Base-by-base conservation (phyloP, 2,113 vertebrate species). In the Leptodactylus fuscus region DNA sequence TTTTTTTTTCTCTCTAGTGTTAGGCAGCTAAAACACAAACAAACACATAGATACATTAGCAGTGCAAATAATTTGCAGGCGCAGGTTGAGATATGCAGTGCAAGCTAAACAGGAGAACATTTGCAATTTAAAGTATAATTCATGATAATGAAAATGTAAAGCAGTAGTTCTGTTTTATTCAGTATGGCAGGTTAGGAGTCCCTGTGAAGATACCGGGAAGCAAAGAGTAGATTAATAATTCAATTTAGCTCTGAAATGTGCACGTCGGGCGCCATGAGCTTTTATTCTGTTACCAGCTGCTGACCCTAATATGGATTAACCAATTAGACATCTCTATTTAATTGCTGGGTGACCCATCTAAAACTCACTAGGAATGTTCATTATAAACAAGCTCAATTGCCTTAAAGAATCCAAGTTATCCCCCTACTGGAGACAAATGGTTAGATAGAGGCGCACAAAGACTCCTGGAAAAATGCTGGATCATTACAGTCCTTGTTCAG, bases 91-190 rank as follows among this genome's bases (percentile, higher is more conserved):
- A 90, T 90, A 87, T 22, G 73, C 77, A 41, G n/a, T 81, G 89
- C 6, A 71, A 89, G 87, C 87, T 91, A 93, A 93, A 91, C 48
- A 89, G 91, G 89, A 91, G 91, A 88, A 82, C 94, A 97, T 98
- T 98, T 97, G 95, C 96, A 98, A 97, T 99, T 97, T 97, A 98
- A 98, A 98, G 95, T 92, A 96, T 92, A 94, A 95, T 95, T 96
- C 94, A 94, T 95, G 95, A 96, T 97, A 97, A 99, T 99, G 96
- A 97, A 99, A 98, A 97, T 97, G 96, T 98, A 97, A 97, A 97
- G 96, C 91, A 94, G 94, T 97, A 92, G 90, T 98, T 97, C 96
- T 96, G 94, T 95, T 97, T 98, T 96, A 97, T 98, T 98, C 91
- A 89, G 93, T 95, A 92, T 98, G 97, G 95, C 97, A 97, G 97